Conservation (phyloP, 2,113 vertebrate genomes). For the Pseudolaguvia tuberculata region DNA sequence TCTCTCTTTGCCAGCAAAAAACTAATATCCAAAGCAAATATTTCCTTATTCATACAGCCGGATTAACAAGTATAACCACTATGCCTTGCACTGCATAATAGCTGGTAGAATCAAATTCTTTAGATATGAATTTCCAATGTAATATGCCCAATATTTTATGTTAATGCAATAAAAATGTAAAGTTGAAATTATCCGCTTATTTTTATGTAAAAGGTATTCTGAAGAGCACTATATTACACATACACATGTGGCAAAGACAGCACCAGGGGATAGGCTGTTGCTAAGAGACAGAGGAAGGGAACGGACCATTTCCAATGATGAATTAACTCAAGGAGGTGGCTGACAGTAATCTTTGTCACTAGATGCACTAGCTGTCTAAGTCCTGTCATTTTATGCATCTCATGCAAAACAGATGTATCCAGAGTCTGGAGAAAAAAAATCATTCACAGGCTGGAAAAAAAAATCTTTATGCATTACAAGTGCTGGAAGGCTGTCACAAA, state of each 20-base stretch:
- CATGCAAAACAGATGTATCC: constrained; percentile 95
- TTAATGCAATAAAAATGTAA: constrained; percentile 84
- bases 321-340: constrained; percentile 86
- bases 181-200: constrained; percentile 76
- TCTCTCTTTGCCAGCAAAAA: constrained; percentile 49
- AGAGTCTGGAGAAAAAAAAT: constrained; percentile 68
- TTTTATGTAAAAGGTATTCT: constrained; percentile 81
- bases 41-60: constrained; percentile 63
- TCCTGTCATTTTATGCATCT: constrained; percentile 95
- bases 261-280: constrained; percentile 84
- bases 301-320: constrained; percentile 91
- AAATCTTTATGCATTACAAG: constrained; percentile 72
- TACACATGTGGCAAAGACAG: constrained; percentile 75
- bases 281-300: constrained; percentile 92
- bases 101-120: constrained; percentile 71
- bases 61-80: constrained; percentile 70
- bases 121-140: constrained; percentile 70
- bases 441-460: constrained; percentile 57
- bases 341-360: constrained; percentile 92
- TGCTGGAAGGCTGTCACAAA: constrained; percentile 74
- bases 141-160: constrained; percentile 70
- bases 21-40: constrained; percentile 73
- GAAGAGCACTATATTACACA: constrained; percentile 72
- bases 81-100: constrained; percentile 60
- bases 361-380: constrained; percentile 93